A percentile compares a stretch with the other conserved stretches of the same genome.
Conservation (phyloP, 2,888 invertebrate genomes). For the Mayetiola destructor region DNA sequence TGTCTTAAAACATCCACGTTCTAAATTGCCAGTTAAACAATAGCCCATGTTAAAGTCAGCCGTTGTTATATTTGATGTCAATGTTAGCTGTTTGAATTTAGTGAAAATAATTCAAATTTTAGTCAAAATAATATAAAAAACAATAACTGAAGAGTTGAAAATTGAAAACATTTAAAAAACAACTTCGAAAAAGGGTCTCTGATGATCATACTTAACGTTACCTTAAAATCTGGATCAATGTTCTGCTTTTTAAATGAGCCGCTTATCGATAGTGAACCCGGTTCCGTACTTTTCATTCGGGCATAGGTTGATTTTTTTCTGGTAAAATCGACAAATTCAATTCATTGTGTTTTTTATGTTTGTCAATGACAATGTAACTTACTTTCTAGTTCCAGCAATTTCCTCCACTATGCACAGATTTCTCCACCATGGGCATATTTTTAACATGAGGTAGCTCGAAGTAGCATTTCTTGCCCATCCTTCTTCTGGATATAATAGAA, state of each 20-base stretch:
- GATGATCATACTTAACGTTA: conserved; percentile 27
- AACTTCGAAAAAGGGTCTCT: no score
- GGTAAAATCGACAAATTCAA: not conserved
- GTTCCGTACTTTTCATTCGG: conserved; percentile 63
- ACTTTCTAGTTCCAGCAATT: conserved; percentile 63
- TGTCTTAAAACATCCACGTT: conserved; percentile 59
- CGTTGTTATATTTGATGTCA: conserved; percentile 71
- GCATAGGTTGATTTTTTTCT: conserved; percentile 58
- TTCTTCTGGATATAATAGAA: conserved; percentile 73
- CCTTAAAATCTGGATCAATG: conserved; percentile 62
- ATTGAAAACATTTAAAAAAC: not conserved
- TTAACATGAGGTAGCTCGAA: conserved; percentile 73
- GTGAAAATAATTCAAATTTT: not conserved
- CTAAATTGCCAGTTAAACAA: conserved; percentile 74
- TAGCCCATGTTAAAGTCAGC: conserved; percentile 83
- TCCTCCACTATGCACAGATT: conserved; percentile 73
- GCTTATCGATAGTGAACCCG: conserved; percentile 64
- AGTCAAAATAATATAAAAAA: not conserved
- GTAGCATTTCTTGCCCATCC: conserved; percentile 79
- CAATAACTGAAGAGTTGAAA: not conserved
- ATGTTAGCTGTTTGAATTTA: conserved; percentile 43
- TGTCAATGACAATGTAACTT: conserved; percentile 26
- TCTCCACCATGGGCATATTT: conserved; percentile 75
- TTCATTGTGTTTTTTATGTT: not conserved
- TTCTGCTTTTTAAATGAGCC: conserved; percentile 61